Conservation (phyloP, 1,140 invertebrate species). For the Bombus vancouverensis region DNA sequence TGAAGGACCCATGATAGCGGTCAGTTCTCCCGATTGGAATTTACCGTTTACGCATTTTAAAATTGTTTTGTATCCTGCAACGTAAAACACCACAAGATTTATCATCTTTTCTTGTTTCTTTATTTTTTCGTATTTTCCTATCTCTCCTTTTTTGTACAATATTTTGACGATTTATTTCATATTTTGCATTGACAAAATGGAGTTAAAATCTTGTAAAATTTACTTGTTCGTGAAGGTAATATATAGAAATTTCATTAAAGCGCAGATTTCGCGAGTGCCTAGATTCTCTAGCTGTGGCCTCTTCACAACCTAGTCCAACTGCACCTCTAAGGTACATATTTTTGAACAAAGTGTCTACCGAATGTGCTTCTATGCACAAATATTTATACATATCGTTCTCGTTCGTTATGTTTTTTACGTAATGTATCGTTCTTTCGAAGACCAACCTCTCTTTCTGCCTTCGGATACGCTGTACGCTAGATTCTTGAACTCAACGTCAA, state of each 20-base stretch:
- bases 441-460: slow-evolving; percentile 88
- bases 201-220: slow-evolving; percentile 32
- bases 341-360: slow-evolving; percentile 47
- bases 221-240: neutral
- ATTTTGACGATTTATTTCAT: slow-evolving; percentile 2
- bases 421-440: neutral
- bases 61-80: slow-evolving; percentile 88
- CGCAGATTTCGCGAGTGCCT: neutral
- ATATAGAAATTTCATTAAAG: slow-evolving; percentile 10
- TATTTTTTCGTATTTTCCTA: neutral
- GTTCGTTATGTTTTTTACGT: neutral
- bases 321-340: slow-evolving; percentile 53
- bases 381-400: neutral
- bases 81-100: slow-evolving; percentile 28
- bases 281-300: slow-evolving; percentile 50
- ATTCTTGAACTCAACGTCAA: slow-evolving; percentile 93
- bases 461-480: slow-evolving; percentile 93
- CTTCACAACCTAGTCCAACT: slow-evolving; percentile 54
- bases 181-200: slow-evolving; percentile 33
- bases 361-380: neutral
- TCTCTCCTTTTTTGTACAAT: too few relatives aligned
- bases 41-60: slow-evolving; percentile 93
- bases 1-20: slow-evolving; percentile 96
- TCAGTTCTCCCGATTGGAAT: slow-evolving; percentile 90
- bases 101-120: neutral